Evolutionary conservation across 2,113 vertebrate species (phyloP), one percentile per base, ranked within the genome.

Genomic region (Pluvianellus socialis): DNA sequence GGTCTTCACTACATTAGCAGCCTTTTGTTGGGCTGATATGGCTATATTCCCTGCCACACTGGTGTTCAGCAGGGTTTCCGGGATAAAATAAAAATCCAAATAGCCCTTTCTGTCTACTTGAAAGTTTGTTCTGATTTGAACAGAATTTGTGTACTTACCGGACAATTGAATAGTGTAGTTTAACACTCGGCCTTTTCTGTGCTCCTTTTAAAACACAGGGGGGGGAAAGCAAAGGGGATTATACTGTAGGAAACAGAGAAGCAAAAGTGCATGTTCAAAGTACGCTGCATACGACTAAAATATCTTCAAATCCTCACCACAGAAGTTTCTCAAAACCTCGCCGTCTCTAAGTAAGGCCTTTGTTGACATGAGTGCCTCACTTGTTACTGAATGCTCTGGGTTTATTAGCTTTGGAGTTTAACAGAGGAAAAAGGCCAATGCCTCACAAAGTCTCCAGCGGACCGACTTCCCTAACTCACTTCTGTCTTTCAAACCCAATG

Each of bases 291-390:
- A 97, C 79, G 72, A 86, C 95, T 77, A 77, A 91, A 96, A 96
- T 95, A 97, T 96, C 96, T 91, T 86, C 85, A 91, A 68, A 91
- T 92, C 94, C 90, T 96, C 14, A 0, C 93, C 96, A 88, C 88
- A 96, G 94, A 96, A 96, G 87, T 86, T 96, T 91, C 95, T 90
- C 77, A 95, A 95, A 90, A 90, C 91, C 88, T 92, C 58, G 59
- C 85, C 6, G 53, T 61, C 58, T 91, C 86, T 92, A 66, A 86
- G 96, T 95, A 96, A 97, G 96, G 91, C 91, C 96, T 97, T 97
- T 98, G 97, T 97, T 96, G 95, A 96, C 93, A 91, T 96, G 91
- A 97, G 94, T 96, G 88, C 94, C 97, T 95, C 84, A 33, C 86
- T 72, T 94, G 94, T 73, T 81, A 52, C 65, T 53, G 86, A 95